Base-by-base conservation (phyloP, 2,888 invertebrate species). In the Meandrusa payeni region DNA sequence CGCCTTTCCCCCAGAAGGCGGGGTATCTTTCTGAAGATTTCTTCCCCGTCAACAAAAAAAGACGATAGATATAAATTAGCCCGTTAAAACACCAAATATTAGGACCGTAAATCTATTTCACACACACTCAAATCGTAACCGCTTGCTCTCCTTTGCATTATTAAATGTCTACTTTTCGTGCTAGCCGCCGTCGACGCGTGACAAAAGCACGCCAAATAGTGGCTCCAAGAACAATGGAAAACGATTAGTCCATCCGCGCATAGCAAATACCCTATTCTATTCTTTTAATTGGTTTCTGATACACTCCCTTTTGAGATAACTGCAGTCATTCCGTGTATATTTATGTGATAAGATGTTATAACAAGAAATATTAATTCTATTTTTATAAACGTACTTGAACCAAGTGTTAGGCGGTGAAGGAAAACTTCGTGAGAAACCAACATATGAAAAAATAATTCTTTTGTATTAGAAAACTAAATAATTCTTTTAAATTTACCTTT, bases 151-250 rank as follows among this genome's bases (percentile, higher is more conserved):
- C 58, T 52, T 51, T 83, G 66, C 68, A 70, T 83, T 83, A 83
- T 81, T 78, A 75, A 86, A 71, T 54, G 65, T 50, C 61, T 69
- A 69, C 64, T 75, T 79, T 76, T 81, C 78, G 81, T 79, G 51
- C 51, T 54, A 60, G 55, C 55, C 57, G 56, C 57, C 54, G 60
- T 54, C 50, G 58, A 32, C 54, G 57, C 60, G 60, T 65, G 76
- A 80, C 80, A 80, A 73, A 69, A 76, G 55, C 55, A 46, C 31
- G 54, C 46, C 65, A 69, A 71, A 85, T 85, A 85, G 83, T 85
- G 81, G 61, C 52, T 50, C 63, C 55, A 74, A 68, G 73, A 67
- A 85, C 83, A 86, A 83, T 80, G 69, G 76, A 63, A 76, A 74
- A 56, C 75, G 73, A 79, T 81, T 78, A 74, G 71, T 62, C 65